Percentiles rank a stretch among this genome's conserved stretches.
Evolutionary conservation across 1,140 invertebrate genomes (phyloP).

Genomic region (Rhyzopertha dominica): DNA sequence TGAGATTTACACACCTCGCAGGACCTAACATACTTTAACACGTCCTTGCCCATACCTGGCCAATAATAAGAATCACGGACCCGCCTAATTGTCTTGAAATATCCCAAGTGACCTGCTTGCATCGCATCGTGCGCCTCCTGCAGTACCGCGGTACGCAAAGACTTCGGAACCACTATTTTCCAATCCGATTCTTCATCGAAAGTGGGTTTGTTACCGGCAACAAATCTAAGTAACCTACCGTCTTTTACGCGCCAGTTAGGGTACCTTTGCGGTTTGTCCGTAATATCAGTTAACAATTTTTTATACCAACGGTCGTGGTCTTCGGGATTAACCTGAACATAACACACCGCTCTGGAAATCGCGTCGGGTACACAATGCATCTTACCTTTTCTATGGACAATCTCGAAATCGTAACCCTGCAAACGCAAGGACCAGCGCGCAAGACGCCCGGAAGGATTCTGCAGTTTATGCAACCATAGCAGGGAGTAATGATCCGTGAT

Average conservation of each 20-base stretch:
- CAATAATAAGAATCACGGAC: constrained; percentile 28
- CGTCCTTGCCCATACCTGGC: constrained; percentile 28
- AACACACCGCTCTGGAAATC: no score
- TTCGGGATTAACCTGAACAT: no score
- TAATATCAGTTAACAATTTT: no score
- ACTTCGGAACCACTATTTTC: constrained; percentile 17
- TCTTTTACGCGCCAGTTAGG: no score
- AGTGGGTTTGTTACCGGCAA: no score
- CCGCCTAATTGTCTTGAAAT: constrained; percentile 27
- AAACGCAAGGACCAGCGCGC: constrained; percentile 45
- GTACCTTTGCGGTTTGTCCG: no score
- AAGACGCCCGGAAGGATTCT: constrained; percentile 43
- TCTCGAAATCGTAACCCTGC: constrained; percentile 42
- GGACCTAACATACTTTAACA: constrained; percentile 15
- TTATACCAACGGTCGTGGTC: no score
- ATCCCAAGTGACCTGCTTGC: constrained; percentile 31
- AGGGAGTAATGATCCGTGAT: constrained; percentile 50
- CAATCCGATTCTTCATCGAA: no score
- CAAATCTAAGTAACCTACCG: no score
- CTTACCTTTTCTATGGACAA: constrained; percentile 43
- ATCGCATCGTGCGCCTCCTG: constrained; percentile 25
- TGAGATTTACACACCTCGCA: constrained; percentile 12
- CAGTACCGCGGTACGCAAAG: constrained; percentile 17
- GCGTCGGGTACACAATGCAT: constrained; percentile 39
- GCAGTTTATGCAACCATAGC: constrained; percentile 45